Percentiles rank a stretch among this genome's conserved stretches.
Conservation (phyloP, 1,140 invertebrate species). For the Eriocheir sinensis region DNA sequence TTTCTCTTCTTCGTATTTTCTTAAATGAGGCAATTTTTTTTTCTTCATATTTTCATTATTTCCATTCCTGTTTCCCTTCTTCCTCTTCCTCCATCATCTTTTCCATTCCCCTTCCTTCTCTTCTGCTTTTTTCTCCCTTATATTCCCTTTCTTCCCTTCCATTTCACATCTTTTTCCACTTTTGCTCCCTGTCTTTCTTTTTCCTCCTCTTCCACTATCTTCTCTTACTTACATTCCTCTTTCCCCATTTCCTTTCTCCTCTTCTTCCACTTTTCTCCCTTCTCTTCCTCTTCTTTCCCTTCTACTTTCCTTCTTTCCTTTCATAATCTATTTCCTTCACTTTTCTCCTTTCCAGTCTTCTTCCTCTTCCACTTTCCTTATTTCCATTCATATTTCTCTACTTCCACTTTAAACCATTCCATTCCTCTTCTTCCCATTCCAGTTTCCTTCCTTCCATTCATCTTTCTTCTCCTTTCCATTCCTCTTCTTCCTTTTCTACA, state of each 20-base stretch:
- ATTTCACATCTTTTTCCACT: not conserved
- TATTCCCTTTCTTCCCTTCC: not conserved
- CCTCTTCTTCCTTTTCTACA: not conserved
- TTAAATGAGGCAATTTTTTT: too few species aligned
- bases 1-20: too few species aligned
- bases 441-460: not conserved
- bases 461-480: not conserved
- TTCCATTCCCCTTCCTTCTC: too few species aligned
- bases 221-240: not conserved
- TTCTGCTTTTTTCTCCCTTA: too few species aligned
- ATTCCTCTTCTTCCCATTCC: not conserved
- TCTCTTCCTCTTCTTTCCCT: not conserved
- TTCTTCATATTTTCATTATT: too few species aligned
- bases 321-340: not conserved
- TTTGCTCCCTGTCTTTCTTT: not conserved
- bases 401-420: not conserved
- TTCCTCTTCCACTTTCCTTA: too few species aligned
- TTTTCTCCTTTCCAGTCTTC: too few species aligned
- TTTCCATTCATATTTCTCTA: too few species aligned
- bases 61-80: too few species aligned
- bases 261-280: not conserved
- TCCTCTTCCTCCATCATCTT: too few species aligned
- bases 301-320: too few species aligned
- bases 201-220: too few species aligned
- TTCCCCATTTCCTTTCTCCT: not conserved